Conservation (phyloP, 2,113 vertebrate species). For the Sceloporus undulatus region DNA sequence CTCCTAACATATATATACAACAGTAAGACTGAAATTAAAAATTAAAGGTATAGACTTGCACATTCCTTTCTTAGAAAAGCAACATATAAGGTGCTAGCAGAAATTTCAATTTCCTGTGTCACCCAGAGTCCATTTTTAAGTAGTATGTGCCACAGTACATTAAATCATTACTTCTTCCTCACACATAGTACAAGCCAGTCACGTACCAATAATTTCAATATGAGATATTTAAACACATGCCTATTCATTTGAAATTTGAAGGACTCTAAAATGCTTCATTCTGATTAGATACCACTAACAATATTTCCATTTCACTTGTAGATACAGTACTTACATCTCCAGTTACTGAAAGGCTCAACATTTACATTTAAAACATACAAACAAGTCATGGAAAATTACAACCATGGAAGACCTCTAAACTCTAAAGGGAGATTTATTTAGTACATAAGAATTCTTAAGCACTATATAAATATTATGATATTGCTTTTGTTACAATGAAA, state of each 20-base stretch:
- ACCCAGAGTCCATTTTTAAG: constrained; percentile 13
- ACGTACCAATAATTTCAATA: not conserved
- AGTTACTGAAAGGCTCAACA: not conserved
- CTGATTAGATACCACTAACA: not conserved
- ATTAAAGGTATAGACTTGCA: not conserved
- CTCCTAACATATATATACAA: not conserved
- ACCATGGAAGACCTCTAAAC: not conserved
- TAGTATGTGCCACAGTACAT: not conserved
- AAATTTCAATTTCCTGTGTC: constrained; percentile 23
- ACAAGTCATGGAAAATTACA: not conserved
- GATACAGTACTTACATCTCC: not conserved
- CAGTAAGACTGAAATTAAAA: constrained; percentile 16
- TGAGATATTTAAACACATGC: not conserved
- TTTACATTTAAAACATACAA: constrained; percentile 1
- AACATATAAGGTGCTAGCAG: not conserved
- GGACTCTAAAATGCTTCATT: not conserved
- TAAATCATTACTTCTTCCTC: constrained; percentile 25
- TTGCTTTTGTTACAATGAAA: constrained; percentile 5
- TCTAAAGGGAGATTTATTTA: not conserved
- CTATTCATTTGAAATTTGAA: not conserved
- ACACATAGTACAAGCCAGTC: not conserved
- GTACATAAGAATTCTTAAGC: not conserved
- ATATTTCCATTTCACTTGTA: not conserved
- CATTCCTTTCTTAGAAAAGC: not conserved
- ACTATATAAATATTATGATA: not conserved